phyloP scores from a whole-genome alignment of 2,888 invertebrate genomes.

The Morpho achilles region DNA sequence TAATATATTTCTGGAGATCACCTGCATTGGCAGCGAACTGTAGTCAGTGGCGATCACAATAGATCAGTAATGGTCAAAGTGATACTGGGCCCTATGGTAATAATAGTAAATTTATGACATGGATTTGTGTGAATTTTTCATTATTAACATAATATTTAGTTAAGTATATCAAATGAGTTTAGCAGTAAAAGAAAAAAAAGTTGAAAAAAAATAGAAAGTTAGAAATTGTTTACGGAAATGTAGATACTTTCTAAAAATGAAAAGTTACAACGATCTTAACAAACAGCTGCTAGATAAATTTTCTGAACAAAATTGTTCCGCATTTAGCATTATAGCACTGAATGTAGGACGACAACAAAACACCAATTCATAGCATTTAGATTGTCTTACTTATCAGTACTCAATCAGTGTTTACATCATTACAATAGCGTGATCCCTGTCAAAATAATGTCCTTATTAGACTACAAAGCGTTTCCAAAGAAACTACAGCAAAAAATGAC shows the following conservation, averaged over 20 bases:
- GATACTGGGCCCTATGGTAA: too few relatives aligned
- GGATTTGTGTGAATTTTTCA: too few relatives aligned
- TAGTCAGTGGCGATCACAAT: too few relatives aligned
- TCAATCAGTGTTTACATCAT: slow-evolving; percentile 77
- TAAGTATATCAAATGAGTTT: too few relatives aligned
- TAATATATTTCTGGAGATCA: too few relatives aligned
- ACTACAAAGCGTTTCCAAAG: slow-evolving; percentile 73
- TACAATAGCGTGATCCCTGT: slow-evolving; percentile 66
- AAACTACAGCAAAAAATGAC: slow-evolving; percentile 70
- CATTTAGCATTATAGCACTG: slow-evolving; percentile 6
- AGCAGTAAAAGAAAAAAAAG: too few relatives aligned
- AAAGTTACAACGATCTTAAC: background rate
- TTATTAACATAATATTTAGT: too few relatives aligned
- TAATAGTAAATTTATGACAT: too few relatives aligned
- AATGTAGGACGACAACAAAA: slow-evolving; percentile 30
- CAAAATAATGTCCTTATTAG: slow-evolving; percentile 79
- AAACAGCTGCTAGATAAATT: slow-evolving; percentile 16
- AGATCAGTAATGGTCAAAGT: too few relatives aligned
- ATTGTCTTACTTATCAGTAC: slow-evolving; percentile 74
- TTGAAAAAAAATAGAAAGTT: background rate
- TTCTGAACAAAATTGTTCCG: slow-evolving; percentile 6
- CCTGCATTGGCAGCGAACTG: too few relatives aligned
- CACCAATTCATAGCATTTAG: slow-evolving; percentile 48
- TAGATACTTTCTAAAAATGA: slow-evolving; percentile 1
- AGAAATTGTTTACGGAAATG: background rate